Base-by-base conservation (phyloP, 1,140 invertebrate genomes). In the Drosophila melanica region DNA sequence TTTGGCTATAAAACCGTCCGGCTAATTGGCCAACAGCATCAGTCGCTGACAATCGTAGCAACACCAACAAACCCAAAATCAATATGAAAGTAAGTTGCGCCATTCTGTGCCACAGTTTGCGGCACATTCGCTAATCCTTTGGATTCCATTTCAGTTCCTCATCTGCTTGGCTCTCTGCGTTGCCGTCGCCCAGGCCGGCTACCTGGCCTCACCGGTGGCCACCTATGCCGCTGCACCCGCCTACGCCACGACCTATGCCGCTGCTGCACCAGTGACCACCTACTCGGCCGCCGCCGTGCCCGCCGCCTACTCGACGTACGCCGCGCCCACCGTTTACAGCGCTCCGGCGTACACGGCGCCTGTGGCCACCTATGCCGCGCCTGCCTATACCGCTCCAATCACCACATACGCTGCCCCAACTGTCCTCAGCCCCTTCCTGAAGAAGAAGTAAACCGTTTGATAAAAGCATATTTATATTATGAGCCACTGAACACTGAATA, bases 141-240 rank as follows among this genome's bases (percentile, higher is more conserved):
- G 10, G 10, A 0, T 6, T 23, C 23, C 35, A 18, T 53, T 64
- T 14, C 53, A 90, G 87, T 84, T 87, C 87, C 62, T 90, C 58
- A 84, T 90, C 62, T 90, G 87, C 77, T 81, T 90, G 54, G 75
- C 87, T 54, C 87, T 90, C 44, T 87, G 75, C 77, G 50, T 90
- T 39, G 87, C 87, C 58, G 87, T 55, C 54, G 87, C 87, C 41
- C 87, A 90, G 75, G 87, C 87, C 54, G 87, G 87, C 47, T 86
- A 37, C 69, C 47, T 90, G 47, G 81, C 85, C 5, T 66, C 82
- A 2, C 82, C 69, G 2, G 57, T 66, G 47, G 66, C 84, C 59
- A 65, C 79, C 48, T 85, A 85, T 35, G 68, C 78, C 35, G 78
- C 81, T 16, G 57, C 64, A 50, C 69, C 62, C 4, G 3, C 18